A percentile compares a stretch with the other conserved stretches of the same genome.
These are phyloP conservation scores for Idaea biselata DNA, from an alignment of 2,888 invertebrate genomes.

Conservation along the genomic window DNA sequence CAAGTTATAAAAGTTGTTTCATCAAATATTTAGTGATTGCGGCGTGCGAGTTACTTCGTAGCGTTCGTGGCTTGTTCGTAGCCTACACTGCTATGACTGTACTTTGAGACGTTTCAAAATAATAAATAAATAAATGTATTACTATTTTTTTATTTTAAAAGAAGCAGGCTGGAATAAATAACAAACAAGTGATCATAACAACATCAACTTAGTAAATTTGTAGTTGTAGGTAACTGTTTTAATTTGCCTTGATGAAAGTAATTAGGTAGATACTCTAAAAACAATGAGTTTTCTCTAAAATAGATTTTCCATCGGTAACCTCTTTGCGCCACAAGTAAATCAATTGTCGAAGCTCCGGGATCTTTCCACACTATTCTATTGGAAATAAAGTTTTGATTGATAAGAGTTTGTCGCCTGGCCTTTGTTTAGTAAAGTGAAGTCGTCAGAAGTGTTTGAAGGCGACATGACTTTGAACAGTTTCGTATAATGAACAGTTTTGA, in stretches of 20 bases:
- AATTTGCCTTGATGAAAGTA: too few species aligned
- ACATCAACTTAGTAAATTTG: too few species aligned
- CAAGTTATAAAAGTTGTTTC: slow-evolving; percentile 1
- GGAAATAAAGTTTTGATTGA: neutral
- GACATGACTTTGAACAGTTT: neutral
- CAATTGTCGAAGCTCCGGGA: neutral
- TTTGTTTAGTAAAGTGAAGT: neutral
- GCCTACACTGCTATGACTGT: too few species aligned
- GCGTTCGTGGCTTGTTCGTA: too few species aligned
- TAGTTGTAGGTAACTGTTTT: too few species aligned
- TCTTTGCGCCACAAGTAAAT: neutral
- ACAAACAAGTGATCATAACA: too few species aligned
- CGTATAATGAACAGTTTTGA: neutral
- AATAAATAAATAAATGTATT: too few species aligned
- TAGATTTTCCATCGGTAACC: neutral
- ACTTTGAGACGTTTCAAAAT: too few species aligned
- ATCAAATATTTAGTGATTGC: neutral
- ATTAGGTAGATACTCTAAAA: neutral
- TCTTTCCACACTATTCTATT: slow-evolving; percentile 1
- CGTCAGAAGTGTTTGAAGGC: neutral
- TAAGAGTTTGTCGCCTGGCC: neutral
- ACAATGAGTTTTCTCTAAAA: neutral
- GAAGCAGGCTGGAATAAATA: too few species aligned
- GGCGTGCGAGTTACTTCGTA: neutral
- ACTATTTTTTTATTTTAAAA: too few species aligned